Evolutionary conservation across 2,888 invertebrate species (phyloP), one percentile per base, ranked within the genome.

Genomic region (Acanthopleura granulata): DNA sequence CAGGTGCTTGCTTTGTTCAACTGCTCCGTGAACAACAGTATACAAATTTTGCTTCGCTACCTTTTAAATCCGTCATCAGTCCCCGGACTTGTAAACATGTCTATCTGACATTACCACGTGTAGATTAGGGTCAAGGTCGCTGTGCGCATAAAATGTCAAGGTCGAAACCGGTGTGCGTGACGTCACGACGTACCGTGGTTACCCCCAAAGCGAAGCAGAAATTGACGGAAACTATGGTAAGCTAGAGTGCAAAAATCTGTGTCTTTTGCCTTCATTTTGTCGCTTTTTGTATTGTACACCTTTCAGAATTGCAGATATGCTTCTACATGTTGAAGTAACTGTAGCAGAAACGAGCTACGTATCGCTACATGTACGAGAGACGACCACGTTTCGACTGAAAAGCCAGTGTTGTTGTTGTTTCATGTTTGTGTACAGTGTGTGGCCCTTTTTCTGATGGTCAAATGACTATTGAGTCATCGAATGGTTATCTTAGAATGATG

Each of bases 101-200:
- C 40, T 40, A n/a, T 57, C 57, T 57, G 57, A 57, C 57, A 57
- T 57, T 57, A n/a, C 57, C 57, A 57, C 57, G 57, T 57, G 57
- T 18, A 57, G 6, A n/a, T 22, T n/a, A 57, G 22, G 22, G 57
- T 57, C 57, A 6, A 57, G 57, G 57, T 57, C 57, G 22, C 57
- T 57, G 6, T n/a, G 9, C 3, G 40, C 40, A 40, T 40, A 57
- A n/a, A 57, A 12, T n/a, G 57, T 57, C n/a, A 57, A 57, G 57
- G 57, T 57, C n/a, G 22, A 57, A 22, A 12, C 22, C 22, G 57
- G 18, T 57, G 18, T 40, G 72, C 69, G 79, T 84, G 84, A 84
- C 83, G 81, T 84, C 83, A 84, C 80, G 79, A 57, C 57, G 57
- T 57, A 57, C 57, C 83, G 81, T 84, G 82, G 84, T 83, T 83